Percentiles rank a stretch among this genome's conserved stretches.
phyloP scores from a whole-genome alignment of 2,888 invertebrate genomes.

The Leptinotarsa peninsularis region DNA sequence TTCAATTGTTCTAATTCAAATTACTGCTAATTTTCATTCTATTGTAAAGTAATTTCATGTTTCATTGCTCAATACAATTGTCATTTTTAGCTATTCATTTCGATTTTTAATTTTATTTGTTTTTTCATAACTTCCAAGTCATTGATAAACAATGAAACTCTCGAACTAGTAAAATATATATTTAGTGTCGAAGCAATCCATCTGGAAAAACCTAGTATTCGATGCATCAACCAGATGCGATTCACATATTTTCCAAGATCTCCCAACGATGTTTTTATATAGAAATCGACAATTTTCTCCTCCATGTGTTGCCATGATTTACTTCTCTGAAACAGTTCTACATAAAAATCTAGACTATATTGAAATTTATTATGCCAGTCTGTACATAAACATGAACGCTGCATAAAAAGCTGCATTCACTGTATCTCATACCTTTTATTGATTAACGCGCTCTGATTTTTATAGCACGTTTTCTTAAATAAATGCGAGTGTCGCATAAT shows the following conservation, averaged over 20 bases:
- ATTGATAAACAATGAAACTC: too few species aligned
- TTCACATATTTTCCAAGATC: not conserved
- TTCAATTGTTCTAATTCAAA: too few species aligned
- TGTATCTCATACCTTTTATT: constrained; percentile 13
- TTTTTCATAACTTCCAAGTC: too few species aligned
- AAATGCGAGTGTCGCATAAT: not conserved
- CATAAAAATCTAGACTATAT: constrained; percentile 18
- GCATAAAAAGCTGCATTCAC: constrained; percentile 15
- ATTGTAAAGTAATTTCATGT: too few species aligned
- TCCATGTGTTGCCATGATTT: not conserved
- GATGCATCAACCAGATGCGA: not conserved
- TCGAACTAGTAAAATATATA: too few species aligned
- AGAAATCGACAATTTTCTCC: constrained; percentile 1
- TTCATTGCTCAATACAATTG: too few species aligned
- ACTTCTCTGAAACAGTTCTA: constrained; percentile 5
- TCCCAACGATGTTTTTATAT: constrained; percentile 6
- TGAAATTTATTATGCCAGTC: constrained; percentile 4
- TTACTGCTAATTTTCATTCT: too few species aligned
- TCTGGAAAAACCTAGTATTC: not conserved
- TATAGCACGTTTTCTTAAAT: constrained; percentile 11
- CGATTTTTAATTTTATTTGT: too few species aligned
- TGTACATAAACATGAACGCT: constrained; percentile 10
- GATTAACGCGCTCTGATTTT: constrained; percentile 19
- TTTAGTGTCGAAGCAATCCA: too few species aligned
- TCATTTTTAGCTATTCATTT: too few species aligned